Evolutionary conservation across 2,113 vertebrate genomes (phyloP), one percentile per base, ranked within the genome.

Genomic region (Eretmochelys imbricata): DNA sequence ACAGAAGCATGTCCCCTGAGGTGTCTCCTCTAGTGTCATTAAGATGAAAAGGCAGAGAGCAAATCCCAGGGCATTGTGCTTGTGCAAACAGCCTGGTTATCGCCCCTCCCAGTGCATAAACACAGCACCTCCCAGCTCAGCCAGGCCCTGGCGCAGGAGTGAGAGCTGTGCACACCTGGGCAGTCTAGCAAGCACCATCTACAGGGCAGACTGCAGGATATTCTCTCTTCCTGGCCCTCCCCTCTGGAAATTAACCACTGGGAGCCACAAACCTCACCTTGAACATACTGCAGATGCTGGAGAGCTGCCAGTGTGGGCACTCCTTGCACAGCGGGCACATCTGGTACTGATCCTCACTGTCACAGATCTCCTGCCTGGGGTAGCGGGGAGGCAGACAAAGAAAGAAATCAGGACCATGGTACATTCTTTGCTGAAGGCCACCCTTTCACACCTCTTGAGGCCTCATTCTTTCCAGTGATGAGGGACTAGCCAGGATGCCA

Each of bases 221-320:
- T 22, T 46, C 19, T 72, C n/a, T 72, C 46, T 3, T 7, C 35
- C 0, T 48, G 0, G 46, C 49, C 57, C 22, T 1, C 2, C n/a
- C 24, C 27, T 79, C 35, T 16, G 17, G 62, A 42, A 29, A 80
- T 20, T 22, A 25, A 46, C 38, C 54, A 53, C 80, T 24, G 14
- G n/a, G 76, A 82, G 46, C 54, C 84, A 50, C 19, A 57, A 11
- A 24, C 38, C 48, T 80, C 96, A 98, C 98, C 98, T 97, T 97
- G 86, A 96, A 98, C 3, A 59, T 95, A 35, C 89, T 22, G 62
- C 98, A 98, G 89, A 97, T 89, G 31, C 90, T 96, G 69, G 98
- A 98, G 42, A 98, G 97, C 82, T 93, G 95, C 98, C 98, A 98
- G 85, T 94, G 95, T 20, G 96, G 91, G 57, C 98, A 98, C 48